A percentile compares a stretch with the other conserved stretches of the same genome.
Conservation (phyloP, 1,140 invertebrate genomes). For the Gonioctena quinquepunctata region DNA sequence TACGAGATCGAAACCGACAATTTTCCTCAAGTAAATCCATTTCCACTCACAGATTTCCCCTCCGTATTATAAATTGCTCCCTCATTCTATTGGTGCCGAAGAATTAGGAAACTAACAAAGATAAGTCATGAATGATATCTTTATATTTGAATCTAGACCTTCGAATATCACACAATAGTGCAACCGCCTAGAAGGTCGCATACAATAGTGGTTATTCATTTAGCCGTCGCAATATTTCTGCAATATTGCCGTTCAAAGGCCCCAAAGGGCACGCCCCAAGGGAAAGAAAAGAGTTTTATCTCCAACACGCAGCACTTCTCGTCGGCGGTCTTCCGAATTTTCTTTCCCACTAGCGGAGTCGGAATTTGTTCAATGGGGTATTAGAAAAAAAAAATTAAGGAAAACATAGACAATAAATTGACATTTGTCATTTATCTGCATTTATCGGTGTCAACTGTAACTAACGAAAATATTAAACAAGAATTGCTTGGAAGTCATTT, state of each 20-base stretch:
- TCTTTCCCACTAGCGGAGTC: not conserved
- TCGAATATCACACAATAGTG: not conserved
- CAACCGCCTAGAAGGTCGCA: not conserved
- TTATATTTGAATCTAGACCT: not conserved
- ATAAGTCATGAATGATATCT: conserved; percentile 11
- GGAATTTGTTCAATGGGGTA: no score
- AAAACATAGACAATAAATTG: no score
- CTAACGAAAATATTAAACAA: no score
- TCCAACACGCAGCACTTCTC: not conserved
- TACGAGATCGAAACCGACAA: no score
- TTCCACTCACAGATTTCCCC: no score
- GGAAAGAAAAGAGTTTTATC: not conserved
- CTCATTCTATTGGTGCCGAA: no score
- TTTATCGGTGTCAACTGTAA: no score
- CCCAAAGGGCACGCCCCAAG: not conserved
- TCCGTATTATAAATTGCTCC: no score
- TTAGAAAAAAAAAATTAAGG: no score
- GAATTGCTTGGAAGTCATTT: no score
- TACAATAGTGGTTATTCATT: not conserved
- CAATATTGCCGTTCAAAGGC: not conserved
- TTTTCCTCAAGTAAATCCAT: no score
- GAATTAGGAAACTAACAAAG: conserved; percentile 6
- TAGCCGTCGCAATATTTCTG: not conserved
- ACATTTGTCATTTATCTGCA: no score
- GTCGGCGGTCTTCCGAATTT: not conserved